Evolutionary conservation across 2,888 invertebrate genomes (phyloP), one percentile per base, ranked within the genome.

Genomic region (Parascotia fuliginaria): DNA sequence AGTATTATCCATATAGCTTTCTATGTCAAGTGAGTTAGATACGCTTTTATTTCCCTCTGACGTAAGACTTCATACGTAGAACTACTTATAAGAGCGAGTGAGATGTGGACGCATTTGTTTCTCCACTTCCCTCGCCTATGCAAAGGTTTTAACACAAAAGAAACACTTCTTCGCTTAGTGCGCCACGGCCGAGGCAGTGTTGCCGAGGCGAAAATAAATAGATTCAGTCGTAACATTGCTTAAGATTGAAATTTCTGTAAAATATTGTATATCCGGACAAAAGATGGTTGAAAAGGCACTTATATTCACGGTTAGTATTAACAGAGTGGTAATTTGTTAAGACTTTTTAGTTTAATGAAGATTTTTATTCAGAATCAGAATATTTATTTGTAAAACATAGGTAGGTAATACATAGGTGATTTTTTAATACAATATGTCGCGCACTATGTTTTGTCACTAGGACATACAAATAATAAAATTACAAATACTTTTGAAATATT

Each of bases 101-200:
- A 24, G 42, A 52, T 56, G 38, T 44, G 3, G 16, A 43, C 59
- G 64, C 76, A 70, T 79, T 79, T 79, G 79, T 79, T 77, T 67
- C 61, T 54, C 60, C 68, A 66, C 65, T 70, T 63, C 54, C 53
- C 60, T 55, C 43, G 54, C 57, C 63, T 71, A 71, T 71, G 72
- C 72, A 72, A 71, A 77, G 76, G 73, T 71, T 70, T 67, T 52
- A 51, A 44, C 68, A 83, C 83, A 80, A 83, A 81, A 56, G 75
- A 28, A 71, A 71, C 75, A 78, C 79, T 83, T 75, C 65, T 73
- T 65, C 54, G 65, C 56, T 66, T 51, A 59, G 69, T 49, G 65
- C 32, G 48, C 29, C 7, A 45, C 42, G 42, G 16, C 43, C 40
- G 42, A 61, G 42, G 55, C 55, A 66, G 64, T 60, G 70, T 39